Evolutionary conservation across 2,113 vertebrate genomes (phyloP).

Genomic region (Bubo bubo): DNA sequence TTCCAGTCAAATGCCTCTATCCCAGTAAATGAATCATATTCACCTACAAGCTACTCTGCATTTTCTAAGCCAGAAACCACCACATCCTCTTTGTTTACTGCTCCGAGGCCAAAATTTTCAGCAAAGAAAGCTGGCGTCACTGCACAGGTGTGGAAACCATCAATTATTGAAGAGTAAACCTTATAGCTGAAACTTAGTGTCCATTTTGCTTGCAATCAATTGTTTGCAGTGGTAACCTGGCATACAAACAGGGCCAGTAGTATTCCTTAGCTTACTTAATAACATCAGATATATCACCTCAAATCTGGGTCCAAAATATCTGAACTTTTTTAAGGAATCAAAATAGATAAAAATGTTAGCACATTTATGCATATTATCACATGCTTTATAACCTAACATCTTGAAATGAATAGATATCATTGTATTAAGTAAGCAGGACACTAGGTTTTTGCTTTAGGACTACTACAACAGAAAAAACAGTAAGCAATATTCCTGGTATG

Average conservation of each 20-base stretch:
- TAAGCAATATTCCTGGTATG: slow-evolving; percentile 16
- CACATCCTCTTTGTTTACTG: slow-evolving; percentile 66
- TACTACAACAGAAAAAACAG: slow-evolving; percentile 9
- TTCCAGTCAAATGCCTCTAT: slow-evolving; percentile 76
- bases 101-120: slow-evolving; percentile 93
- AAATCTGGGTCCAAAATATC: slow-evolving; percentile 77
- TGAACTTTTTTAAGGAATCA: slow-evolving; percentile 46
- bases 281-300: slow-evolving; percentile 59
- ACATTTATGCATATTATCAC: neutral
- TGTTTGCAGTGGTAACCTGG: slow-evolving; percentile 69
- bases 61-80: slow-evolving; percentile 82
- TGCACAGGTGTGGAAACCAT: slow-evolving; percentile 96
- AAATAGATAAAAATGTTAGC: slow-evolving; percentile 52
- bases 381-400: slow-evolving; percentile 4
- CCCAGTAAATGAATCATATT: slow-evolving; percentile 69
- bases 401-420: neutral
- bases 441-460: slow-evolving; percentile 64
- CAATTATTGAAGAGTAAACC: slow-evolving; percentile 80
- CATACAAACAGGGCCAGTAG: slow-evolving; percentile 18
- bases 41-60: slow-evolving; percentile 71
- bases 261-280: slow-evolving; percentile 61
- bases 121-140: slow-evolving; percentile 89
- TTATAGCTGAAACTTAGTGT: slow-evolving; percentile 60
- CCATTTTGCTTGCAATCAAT: slow-evolving; percentile 64
- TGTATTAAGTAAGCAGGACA: slow-evolving; percentile 64